Evolutionary conservation across 2,113 vertebrate species (phyloP), one percentile per base, ranked within the genome.

Genomic region (Todiramphus chloris): DNA sequence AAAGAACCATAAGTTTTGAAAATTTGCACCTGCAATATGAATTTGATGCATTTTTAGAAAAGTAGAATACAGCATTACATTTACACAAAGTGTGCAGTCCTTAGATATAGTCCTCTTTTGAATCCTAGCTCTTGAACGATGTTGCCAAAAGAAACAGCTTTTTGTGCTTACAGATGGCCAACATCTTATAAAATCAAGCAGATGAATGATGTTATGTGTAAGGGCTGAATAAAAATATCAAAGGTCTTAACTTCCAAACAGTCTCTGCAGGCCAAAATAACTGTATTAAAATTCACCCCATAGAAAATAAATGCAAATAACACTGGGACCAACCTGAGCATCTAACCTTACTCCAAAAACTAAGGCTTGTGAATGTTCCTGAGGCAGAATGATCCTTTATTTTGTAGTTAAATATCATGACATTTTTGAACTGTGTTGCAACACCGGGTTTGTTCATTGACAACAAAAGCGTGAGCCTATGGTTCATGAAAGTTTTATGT

Each of bases 121-220:
- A 97, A 97, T 96, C 21, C 3, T 28, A 93, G 94, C 27, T 95
- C 51, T 56, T 90, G 64, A 96, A 68, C 23, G 60, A 35, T 23
- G 14, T 50, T 96, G 74, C 97, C 94, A 97, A 94, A 94, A 93
- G 89, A 95, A 96, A 94, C 56, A 95, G 33, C 27, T 96, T 95
- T 63, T 96, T 96, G 70, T 95, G 78, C 82, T 97, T 96, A 93
- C 69, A 93, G 96, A 96, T 69, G 94, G 87, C 41, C 62, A 93
- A 66, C 59, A 86, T 96, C 87, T 95, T 93, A 95, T 83, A 97
- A 97, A 97, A 83, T 44, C 44, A 95, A 89, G 66, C 66, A 95
- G 69, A 66, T 79, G 94, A 96, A 94, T 93, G 91, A 95, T 84
- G 90, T 84, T 96, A 96, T 96, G 91, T 67, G 86, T 60, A 95